A percentile compares a stretch with the other conserved stretches of the same genome.
Conservation (phyloP, 2,888 invertebrate genomes). For the Petrolisthes manimaculis region DNA sequence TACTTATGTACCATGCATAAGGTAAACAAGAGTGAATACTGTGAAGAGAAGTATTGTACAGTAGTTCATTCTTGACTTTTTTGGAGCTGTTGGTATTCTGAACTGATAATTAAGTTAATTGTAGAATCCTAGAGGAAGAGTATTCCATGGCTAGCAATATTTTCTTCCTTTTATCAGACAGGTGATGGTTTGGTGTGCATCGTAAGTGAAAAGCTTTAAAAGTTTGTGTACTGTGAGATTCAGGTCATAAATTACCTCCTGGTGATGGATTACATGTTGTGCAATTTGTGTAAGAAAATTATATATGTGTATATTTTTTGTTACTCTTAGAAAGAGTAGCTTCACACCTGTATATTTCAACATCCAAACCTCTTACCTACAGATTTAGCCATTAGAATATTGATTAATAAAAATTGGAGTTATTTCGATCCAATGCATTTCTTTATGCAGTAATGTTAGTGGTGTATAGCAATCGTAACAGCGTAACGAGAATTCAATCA, state of each 20-base stretch:
- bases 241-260: slow-evolving; percentile 1
- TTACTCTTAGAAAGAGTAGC: not conserved
- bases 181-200: not conserved
- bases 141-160: slow-evolving; percentile 12
- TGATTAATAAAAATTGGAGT: too few relatives aligned
- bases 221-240: not conserved
- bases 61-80: not conserved
- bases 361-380: not conserved
- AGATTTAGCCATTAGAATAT: not conserved
- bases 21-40: not conserved
- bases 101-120: too few relatives aligned
- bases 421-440: too few relatives aligned
- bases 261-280: not conserved
- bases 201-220: not conserved
- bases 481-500: too few relatives aligned
- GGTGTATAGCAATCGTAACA: too few relatives aligned
- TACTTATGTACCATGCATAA: too few relatives aligned
- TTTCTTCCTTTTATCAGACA: not conserved
- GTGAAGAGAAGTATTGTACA: not conserved
- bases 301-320: not conserved
- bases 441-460: too few relatives aligned
- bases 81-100: too few relatives aligned
- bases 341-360: not conserved
- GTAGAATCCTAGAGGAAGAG: not conserved
- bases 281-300: not conserved